Conservation (phyloP, 2,797 vertebrate species). For the Hybognathus amarus region DNA sequence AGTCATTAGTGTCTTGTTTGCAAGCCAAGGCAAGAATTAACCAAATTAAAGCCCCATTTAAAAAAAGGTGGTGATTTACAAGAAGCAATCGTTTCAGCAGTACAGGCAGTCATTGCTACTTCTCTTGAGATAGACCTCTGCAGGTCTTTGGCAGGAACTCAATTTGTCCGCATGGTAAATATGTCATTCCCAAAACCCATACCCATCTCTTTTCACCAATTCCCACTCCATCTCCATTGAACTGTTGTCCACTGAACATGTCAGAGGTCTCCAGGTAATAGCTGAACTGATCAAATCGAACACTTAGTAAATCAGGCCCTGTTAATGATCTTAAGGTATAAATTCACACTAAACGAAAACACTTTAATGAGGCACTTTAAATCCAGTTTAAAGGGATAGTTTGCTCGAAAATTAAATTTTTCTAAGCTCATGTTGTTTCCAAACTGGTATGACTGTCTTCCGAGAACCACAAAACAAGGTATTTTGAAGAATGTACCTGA, state of each 20-base stretch:
- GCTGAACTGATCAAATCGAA: conserved; percentile 70
- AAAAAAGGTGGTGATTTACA: background rate
- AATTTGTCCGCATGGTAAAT: conserved; percentile 64
- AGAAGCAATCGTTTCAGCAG: conserved; percentile 5
- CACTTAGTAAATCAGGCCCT: conserved; percentile 66
- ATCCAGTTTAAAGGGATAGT: background rate
- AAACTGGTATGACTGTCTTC: background rate
- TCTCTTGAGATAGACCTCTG: conserved; percentile 27
- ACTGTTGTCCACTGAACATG: conserved; percentile 60
- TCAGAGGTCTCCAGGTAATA: conserved; percentile 63
- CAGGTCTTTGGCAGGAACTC: conserved; percentile 45
- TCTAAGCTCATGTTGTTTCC: background rate
- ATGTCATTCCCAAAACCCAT: conserved; percentile 32
- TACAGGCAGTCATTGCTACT: conserved; percentile 11
- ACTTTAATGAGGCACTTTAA: background rate
- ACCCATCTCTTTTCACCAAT: conserved; percentile 24
- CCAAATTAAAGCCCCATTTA: conserved; percentile 11
- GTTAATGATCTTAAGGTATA: conserved; percentile 35
- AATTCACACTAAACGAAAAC: background rate
- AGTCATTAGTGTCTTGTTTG: background rate
- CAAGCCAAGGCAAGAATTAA: background rate
- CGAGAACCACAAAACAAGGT: background rate
- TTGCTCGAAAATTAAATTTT: background rate
- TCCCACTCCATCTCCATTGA: conserved; percentile 68
- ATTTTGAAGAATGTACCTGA: background rate